phyloP scores from a whole-genome alignment of 2,797 vertebrate genomes.

The Anguilla obscura region DNA sequence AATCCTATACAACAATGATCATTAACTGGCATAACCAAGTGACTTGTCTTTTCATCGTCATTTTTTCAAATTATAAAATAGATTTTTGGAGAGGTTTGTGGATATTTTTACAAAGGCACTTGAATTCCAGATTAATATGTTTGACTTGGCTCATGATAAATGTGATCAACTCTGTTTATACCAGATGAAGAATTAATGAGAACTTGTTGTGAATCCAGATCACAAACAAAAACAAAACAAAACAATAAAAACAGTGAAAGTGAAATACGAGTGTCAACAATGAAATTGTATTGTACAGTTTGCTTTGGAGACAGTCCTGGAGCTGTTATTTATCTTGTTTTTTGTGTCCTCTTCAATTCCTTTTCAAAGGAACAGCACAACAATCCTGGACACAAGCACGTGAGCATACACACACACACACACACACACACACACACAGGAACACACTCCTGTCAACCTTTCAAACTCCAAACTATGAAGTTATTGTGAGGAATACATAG shows the following conservation, averaged over 20 bases:
- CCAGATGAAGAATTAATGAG: not conserved
- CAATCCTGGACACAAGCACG: not conserved
- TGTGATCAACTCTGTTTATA: not conserved
- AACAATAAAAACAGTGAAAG: no score
- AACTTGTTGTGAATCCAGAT: not conserved
- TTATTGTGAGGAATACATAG: not conserved
- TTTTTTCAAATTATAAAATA: not conserved
- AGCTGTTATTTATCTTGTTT: slow-evolving; percentile 9
- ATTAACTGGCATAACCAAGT: not conserved
- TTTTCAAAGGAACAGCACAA: not conserved
- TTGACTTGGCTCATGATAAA: not conserved
- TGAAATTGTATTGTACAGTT: not conserved
- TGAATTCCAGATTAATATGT: not conserved
- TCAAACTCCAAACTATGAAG: slow-evolving; percentile 3
- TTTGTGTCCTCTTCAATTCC: not conserved
- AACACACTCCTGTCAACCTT: not conserved
- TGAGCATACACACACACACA: not conserved
- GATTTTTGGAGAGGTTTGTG: not conserved
- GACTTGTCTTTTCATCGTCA: not conserved
- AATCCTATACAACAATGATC: not conserved
- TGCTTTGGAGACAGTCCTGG: not conserved
- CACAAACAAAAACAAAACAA: not conserved
- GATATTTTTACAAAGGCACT: not conserved
- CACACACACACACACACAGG: slow-evolving; percentile 5
- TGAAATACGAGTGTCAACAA: not conserved